Conservation (phyloP, 2,797 vertebrate genomes). For the Phataginus tricuspis region DNA sequence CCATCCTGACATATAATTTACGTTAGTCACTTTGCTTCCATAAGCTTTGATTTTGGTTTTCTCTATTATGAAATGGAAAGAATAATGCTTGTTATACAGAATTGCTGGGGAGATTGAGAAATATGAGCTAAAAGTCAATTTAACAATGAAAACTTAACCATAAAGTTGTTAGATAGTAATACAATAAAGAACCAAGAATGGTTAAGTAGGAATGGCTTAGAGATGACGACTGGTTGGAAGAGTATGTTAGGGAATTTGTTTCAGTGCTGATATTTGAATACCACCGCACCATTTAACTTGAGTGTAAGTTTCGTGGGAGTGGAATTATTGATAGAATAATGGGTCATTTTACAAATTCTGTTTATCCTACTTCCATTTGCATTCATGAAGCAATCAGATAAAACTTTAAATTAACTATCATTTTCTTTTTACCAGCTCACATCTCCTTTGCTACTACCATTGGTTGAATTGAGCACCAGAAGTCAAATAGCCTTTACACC, state of each 20-base stretch:
- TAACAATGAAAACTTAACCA: neutral
- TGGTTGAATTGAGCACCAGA: neutral
- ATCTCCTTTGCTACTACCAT: neutral
- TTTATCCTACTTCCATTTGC: neutral
- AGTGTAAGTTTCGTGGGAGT: neutral
- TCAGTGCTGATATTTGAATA: neutral
- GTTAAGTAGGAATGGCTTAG: neutral
- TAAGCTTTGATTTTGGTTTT: neutral
- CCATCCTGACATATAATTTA: neutral
- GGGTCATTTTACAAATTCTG: neutral
- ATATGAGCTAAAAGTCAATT: neutral
- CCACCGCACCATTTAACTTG: neutral
- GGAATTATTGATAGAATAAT: neutral
- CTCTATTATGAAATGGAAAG: constrained; percentile 4
- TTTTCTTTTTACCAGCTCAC: constrained; percentile 2
- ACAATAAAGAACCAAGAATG: neutral
- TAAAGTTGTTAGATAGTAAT: neutral
- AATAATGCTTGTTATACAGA: neutral
- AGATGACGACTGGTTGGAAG: neutral
- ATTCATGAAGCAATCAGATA: neutral
- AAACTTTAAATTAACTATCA: neutral
- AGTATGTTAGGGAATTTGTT: neutral
- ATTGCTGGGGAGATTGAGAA: neutral
- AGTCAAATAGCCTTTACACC: neutral
- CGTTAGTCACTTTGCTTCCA: neutral